Conservation (phyloP, 2,113 vertebrate species). For the Malaclemys terrapin region DNA sequence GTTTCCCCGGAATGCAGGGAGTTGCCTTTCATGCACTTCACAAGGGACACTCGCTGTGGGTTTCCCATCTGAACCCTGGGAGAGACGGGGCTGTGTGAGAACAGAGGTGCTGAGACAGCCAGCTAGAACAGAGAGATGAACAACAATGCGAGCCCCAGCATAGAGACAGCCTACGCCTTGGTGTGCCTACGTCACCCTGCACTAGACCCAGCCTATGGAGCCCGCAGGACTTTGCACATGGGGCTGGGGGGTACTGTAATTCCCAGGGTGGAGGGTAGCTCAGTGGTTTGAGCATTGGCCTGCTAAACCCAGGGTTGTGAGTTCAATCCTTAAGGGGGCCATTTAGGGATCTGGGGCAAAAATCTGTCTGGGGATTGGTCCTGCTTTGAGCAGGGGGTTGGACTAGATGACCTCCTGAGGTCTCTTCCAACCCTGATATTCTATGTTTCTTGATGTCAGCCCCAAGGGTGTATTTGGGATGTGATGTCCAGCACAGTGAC, state of each 20-base stretch:
- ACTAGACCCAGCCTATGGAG: background rate
- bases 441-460: background rate
- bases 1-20: background rate
- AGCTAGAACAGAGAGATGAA: background rate
- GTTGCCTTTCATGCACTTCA: too few relatives aligned
- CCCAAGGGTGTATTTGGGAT: background rate
- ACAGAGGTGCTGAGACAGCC: background rate
- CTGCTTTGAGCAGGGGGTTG: too few relatives aligned
- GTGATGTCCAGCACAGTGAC: background rate
- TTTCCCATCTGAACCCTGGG: fast-evolving
- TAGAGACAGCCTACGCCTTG: fast-evolving
- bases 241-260: background rate
- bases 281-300: too few relatives aligned
- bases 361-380: too few relatives aligned
- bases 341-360: too few relatives aligned
- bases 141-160: fast-evolving
- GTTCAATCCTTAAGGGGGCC: too few relatives aligned
- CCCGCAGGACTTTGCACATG: background rate
- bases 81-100: background rate
- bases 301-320: too few relatives aligned
- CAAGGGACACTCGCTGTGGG: background rate
- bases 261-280: background rate
- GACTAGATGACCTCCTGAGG: too few relatives aligned
- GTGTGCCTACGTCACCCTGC: fast-evolving
- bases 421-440: too few relatives aligned